phyloP scores from a whole-genome alignment of 1,140 invertebrate species.

The Doryteuthis pealeii region DNA sequence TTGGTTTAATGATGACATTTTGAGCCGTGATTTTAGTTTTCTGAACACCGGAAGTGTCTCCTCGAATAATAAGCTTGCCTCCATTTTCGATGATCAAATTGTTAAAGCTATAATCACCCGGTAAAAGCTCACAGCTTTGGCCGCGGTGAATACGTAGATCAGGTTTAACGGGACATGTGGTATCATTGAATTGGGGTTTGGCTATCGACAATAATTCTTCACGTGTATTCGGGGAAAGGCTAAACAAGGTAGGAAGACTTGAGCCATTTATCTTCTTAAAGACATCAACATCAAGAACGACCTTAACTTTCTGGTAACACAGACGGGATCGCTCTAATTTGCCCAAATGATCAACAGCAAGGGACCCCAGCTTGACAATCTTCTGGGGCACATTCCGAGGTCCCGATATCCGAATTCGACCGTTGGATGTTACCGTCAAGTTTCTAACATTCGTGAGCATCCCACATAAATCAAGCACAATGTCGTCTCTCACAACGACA shows the following conservation, averaged over 20 bases:
- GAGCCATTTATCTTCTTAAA: slow-evolving; percentile 23
- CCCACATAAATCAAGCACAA: slow-evolving; percentile 37
- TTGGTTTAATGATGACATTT: slow-evolving; percentile 35
- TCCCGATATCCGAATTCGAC: slow-evolving; percentile 21
- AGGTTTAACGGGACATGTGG: slow-evolving; percentile 13
- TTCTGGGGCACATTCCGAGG: slow-evolving; percentile 13
- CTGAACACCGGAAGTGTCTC: slow-evolving; percentile 29
- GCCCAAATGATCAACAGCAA: slow-evolving; percentile 33
- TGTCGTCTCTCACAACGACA: slow-evolving; percentile 33
- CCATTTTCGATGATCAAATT: slow-evolving; percentile 35
- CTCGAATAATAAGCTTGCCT: slow-evolving; percentile 32
- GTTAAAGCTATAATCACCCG: slow-evolving; percentile 31
- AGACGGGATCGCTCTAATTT: slow-evolving; percentile 29
- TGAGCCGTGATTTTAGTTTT: slow-evolving; percentile 38
- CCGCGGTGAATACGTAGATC: slow-evolving; percentile 24
- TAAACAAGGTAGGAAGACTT: neutral
- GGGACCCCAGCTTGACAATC: slow-evolving; percentile 22
- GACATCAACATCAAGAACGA: slow-evolving; percentile 25
- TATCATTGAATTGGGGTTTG: slow-evolving; percentile 13
- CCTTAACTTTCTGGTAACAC: slow-evolving; percentile 20
- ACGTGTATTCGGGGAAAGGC: slow-evolving; percentile 6
- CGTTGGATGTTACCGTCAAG: slow-evolving; percentile 29
- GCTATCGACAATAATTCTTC: slow-evolving; percentile 15
- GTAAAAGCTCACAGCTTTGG: slow-evolving; percentile 30
- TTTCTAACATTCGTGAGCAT: slow-evolving; percentile 29